These are phyloP conservation scores for Chymomyza amoena DNA, from an alignment of 2,888 invertebrate species.

Conservation along the genomic window DNA sequence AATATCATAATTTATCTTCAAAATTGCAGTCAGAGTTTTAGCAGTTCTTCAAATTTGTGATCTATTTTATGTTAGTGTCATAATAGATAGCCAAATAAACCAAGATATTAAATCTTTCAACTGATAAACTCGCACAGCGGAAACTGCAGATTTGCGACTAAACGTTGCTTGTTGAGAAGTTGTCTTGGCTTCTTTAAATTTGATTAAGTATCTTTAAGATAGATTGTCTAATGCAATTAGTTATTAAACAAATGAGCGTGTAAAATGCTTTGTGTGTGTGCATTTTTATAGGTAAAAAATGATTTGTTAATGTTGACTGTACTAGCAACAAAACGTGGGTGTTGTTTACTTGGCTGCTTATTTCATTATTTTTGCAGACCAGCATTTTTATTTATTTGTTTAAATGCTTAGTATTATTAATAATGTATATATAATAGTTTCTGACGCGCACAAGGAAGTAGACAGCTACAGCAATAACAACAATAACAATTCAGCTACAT, in stretches of 20 bases:
- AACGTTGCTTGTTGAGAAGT: neutral
- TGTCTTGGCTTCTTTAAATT: neutral
- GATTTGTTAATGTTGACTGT: neutral
- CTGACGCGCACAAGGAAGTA: neutral
- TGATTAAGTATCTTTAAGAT: neutral
- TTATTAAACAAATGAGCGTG: neutral
- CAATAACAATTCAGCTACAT: slow-evolving; percentile 3
- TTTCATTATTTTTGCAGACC: too few species aligned
- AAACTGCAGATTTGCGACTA: neutral
- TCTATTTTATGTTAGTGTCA: too few species aligned
- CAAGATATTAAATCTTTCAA: too few species aligned
- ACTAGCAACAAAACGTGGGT: neutral
- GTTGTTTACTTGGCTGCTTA: neutral
- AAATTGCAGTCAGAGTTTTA: too few species aligned
- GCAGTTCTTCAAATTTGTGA: too few species aligned
- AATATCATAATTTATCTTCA: too few species aligned
- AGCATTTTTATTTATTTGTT: neutral
- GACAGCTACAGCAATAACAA: neutral
- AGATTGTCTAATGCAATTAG: neutral
- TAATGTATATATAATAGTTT: neutral
- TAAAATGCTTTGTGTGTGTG: neutral
- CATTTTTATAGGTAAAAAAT: neutral
- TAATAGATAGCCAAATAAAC: too few species aligned
- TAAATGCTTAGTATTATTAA: neutral
- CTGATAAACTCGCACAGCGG: neutral